Conservation (phyloP, 2,888 invertebrate genomes). For the Rhaphigaster nebulosa region DNA sequence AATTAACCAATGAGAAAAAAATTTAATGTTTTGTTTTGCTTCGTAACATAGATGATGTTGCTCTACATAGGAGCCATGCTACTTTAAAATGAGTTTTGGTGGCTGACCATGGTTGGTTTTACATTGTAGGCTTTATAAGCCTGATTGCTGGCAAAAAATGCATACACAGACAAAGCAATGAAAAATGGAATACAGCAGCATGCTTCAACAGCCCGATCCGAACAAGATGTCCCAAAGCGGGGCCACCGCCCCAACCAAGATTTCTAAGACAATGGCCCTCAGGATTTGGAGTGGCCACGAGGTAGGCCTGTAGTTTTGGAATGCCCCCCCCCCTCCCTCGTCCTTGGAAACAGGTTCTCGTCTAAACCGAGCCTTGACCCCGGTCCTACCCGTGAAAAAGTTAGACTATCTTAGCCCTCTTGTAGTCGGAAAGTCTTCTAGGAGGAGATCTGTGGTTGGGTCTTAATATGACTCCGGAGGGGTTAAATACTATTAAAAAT, state of each 20-base stretch:
- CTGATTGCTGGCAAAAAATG: not conserved
- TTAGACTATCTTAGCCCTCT: conserved; percentile 34
- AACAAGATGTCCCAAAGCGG: not conserved
- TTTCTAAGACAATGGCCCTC: conserved; percentile 21
- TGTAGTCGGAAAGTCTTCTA: not conserved
- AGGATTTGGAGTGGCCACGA: conserved; percentile 24
- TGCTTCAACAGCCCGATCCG: not conserved
- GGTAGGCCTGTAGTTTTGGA: conserved; percentile 38
- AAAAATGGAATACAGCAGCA: too few relatives aligned
- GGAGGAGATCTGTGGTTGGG: not conserved
- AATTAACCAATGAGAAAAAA: too few relatives aligned
- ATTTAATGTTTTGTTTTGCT: too few relatives aligned
- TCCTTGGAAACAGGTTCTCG: conserved; percentile 55
- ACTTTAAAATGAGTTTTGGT: not conserved
- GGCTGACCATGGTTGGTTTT: not conserved
- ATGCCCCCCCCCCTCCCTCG: conserved; percentile 23
- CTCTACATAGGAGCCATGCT: too few relatives aligned
- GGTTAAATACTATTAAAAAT: not conserved
- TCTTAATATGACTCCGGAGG: not conserved
- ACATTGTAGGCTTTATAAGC: not conserved
- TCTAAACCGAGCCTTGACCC: conserved; percentile 54
- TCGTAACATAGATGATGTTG: too few relatives aligned
- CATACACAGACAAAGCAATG: too few relatives aligned
- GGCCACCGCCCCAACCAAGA: not conserved
- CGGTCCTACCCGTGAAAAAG: conserved; percentile 49